phyloP scores from a whole-genome alignment of 2,113 vertebrate species.

The Pterophyllum scalare region DNA sequence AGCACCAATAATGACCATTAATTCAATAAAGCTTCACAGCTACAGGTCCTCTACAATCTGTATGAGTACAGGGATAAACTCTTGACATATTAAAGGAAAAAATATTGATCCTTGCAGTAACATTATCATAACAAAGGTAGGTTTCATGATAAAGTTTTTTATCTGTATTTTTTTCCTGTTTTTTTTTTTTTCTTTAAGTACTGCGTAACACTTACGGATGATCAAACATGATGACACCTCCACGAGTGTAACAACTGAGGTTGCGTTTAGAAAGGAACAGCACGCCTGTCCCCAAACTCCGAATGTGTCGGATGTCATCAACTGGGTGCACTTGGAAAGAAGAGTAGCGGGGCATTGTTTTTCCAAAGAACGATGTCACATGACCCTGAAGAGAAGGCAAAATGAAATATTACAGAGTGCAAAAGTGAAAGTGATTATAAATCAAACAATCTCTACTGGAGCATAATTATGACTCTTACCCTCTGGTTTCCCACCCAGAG shows the following conservation, averaged over 20 bases:
- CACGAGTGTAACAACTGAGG: constrained; percentile 92
- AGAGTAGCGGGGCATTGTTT: constrained; percentile 92
- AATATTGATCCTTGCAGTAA: too few relatives aligned
- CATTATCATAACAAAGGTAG: too few relatives aligned
- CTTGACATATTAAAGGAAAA: too few relatives aligned
- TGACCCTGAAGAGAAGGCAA: constrained; percentile 84
- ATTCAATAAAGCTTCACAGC: too few relatives aligned
- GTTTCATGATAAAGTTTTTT: too few relatives aligned
- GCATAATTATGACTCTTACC: constrained; percentile 76
- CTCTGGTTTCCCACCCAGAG: constrained; percentile 97
- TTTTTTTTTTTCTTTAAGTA: too few relatives aligned
- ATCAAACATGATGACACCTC: constrained; percentile 93
- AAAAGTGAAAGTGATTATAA: neutral
- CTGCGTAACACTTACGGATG: constrained; percentile 87
- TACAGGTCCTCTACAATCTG: neutral
- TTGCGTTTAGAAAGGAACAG: constrained; percentile 94
- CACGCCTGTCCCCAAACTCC: constrained; percentile 93
- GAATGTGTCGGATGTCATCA: constrained; percentile 94
- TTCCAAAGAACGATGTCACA: constrained; percentile 93
- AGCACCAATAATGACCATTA: too few relatives aligned
- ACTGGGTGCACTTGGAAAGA: constrained; percentile 91
- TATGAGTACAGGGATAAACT: neutral
- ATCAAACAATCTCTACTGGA: neutral
- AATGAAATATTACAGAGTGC: neutral
- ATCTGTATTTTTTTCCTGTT: too few relatives aligned